Percentiles rank a stretch among this genome's conserved stretches.
phyloP scores from a whole-genome alignment of 2,888 invertebrate species.

The Eupithecia tripunctaria region DNA sequence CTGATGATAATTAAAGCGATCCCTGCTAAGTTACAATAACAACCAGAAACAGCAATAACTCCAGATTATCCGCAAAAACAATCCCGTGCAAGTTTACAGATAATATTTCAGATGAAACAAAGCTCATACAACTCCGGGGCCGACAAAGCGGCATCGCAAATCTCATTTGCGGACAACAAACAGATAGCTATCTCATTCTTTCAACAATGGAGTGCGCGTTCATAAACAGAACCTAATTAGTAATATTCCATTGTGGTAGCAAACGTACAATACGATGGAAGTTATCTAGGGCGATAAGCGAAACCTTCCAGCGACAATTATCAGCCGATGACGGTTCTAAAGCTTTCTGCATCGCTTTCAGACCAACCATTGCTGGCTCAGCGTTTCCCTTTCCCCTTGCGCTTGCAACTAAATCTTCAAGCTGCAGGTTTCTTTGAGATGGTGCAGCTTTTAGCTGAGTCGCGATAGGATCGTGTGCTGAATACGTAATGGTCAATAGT shows the following conservation, averaged over 20 bases:
- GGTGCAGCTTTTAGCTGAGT: slow-evolving; percentile 39
- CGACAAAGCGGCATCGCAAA: slow-evolving; percentile 82
- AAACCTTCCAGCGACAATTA: slow-evolving; percentile 77
- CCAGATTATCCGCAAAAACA: slow-evolving; percentile 58
- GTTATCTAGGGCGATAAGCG: slow-evolving; percentile 83
- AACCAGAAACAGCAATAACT: slow-evolving; percentile 13
- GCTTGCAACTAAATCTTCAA: slow-evolving; percentile 18
- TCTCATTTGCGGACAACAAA: slow-evolving; percentile 81
- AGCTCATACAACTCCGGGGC: slow-evolving; percentile 76
- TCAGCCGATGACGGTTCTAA: slow-evolving; percentile 68
- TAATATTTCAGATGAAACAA: slow-evolving; percentile 77
- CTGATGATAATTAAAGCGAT: not conserved
- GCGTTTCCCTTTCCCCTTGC: not conserved
- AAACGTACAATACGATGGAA: slow-evolving; percentile 80
- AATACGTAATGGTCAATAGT: slow-evolving; percentile 82
- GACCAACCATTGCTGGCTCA: slow-evolving; percentile 51
- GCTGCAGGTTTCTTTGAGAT: slow-evolving; percentile 17
- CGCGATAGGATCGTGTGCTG: slow-evolving; percentile 70
- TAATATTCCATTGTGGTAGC: slow-evolving; percentile 82
- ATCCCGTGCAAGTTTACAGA: slow-evolving; percentile 61
- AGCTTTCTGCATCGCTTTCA: slow-evolving; percentile 39
- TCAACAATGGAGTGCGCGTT: slow-evolving; percentile 80
- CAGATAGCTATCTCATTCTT: slow-evolving; percentile 83
- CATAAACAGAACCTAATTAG: slow-evolving; percentile 84
- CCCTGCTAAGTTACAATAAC: slow-evolving; percentile 5